Percentiles rank a stretch among this genome's conserved stretches.
Evolutionary conservation across 2,888 invertebrate genomes (phyloP).

Genomic region (Synergus umbraculus): DNA sequence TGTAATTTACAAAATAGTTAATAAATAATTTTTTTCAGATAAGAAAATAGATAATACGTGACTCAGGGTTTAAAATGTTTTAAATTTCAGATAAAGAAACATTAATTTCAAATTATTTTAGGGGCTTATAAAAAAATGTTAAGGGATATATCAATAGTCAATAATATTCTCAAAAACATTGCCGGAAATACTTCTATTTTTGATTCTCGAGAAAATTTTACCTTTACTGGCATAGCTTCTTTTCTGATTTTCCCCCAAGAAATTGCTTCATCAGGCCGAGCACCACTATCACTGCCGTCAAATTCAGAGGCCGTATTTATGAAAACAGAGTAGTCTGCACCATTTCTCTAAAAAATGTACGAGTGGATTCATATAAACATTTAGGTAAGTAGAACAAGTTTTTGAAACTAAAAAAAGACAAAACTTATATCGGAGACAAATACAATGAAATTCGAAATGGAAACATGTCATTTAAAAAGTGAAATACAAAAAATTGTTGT

Average conservation of each 20-base stretch:
- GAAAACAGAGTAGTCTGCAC: conserved; percentile 96
- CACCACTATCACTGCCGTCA: conserved; percentile 99
- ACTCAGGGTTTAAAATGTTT: background rate
- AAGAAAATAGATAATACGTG: background rate
- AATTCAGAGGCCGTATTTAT: conserved; percentile 97
- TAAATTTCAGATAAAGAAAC: no score
- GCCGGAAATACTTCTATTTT: no score
- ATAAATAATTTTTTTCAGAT: background rate
- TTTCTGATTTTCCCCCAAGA: conserved; percentile 99
- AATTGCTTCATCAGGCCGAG: conserved; percentile 97
- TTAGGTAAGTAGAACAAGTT: background rate
- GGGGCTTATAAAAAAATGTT: no score
- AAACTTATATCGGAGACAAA: no score
- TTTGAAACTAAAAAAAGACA: no score
- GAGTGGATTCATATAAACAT: conserved; percentile 19
- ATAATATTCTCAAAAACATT: no score
- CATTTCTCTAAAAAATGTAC: conserved; percentile 85
- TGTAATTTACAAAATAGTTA: conserved; percentile 63
- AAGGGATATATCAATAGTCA: no score
- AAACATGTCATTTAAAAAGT: no score
- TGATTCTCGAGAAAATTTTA: conserved; percentile 65
- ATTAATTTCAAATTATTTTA: no score
- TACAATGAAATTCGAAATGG: no score
- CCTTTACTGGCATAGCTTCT: conserved; percentile 93
- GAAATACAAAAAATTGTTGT: no score